These are phyloP conservation scores for Phenganax stokvisi DNA, from an alignment of 92 coral and sea anemone genomes.

Conservation along the genomic window DNA sequence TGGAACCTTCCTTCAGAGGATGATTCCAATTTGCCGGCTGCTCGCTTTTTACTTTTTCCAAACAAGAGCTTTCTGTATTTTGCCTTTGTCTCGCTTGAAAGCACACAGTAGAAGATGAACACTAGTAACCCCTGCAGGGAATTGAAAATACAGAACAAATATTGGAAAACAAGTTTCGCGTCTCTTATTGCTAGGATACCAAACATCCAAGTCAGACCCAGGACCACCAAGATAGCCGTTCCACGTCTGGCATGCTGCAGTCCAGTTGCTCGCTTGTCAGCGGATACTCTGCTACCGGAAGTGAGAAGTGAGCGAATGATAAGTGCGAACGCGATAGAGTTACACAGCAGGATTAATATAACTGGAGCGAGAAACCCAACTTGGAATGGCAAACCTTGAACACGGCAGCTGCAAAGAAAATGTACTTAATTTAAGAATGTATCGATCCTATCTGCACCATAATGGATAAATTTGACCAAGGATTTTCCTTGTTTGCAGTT, in stretches of 20 bases:
- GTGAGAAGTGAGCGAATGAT: conserved; percentile 36
- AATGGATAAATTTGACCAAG: too few species aligned
- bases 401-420: conserved; percentile 38
- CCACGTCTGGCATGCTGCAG: conserved; percentile 45
- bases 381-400: conserved; percentile 46
- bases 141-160: conserved; percentile 52
- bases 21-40: neutral
- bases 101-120: conserved; percentile 46
- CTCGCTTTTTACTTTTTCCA: neutral
- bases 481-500: too few species aligned
- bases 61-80: conserved; percentile 24
- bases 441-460: too few species aligned
- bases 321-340: conserved; percentile 36
- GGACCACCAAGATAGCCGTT: conserved; percentile 47
- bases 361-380: conserved; percentile 45
- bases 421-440: too few species aligned
- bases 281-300: conserved; percentile 37
- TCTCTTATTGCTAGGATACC: conserved; percentile 45
- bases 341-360: conserved; percentile 29
- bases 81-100: neutral
- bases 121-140: conserved; percentile 50
- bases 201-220: conserved; percentile 52
- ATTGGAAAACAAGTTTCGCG: conserved; percentile 47
- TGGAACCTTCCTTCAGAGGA: conserved; percentile 11
- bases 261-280: conserved; percentile 38